These are phyloP conservation scores for Ceramica pisi DNA, from an alignment of 2,888 invertebrate genomes.

Conservation along the genomic window DNA sequence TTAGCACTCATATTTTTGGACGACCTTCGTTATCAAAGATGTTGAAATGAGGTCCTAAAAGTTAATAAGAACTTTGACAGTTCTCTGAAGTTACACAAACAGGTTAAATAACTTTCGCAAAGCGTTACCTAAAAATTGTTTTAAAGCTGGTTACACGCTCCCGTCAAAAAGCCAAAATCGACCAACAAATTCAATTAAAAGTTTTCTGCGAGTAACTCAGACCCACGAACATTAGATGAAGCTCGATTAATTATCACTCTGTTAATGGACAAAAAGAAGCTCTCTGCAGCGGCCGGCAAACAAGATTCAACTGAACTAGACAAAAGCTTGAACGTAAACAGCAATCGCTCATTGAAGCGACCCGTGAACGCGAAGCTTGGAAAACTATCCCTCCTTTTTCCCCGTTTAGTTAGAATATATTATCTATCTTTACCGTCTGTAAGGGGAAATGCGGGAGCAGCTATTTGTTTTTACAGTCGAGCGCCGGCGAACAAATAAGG, in stretches of 20 bases:
- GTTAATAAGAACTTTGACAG: constrained; percentile 57
- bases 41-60: constrained; percentile 40
- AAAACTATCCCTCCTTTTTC: constrained; percentile 83
- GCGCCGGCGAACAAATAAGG: constrained; percentile 90
- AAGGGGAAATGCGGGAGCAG: constrained; percentile 84
- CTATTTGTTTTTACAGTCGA: constrained; percentile 90
- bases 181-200: constrained; percentile 89
- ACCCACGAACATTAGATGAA: constrained; percentile 84
- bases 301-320: constrained; percentile 84
- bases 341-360: constrained; percentile 86
- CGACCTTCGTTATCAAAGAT: constrained; percentile 20
- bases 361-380: constrained; percentile 75
- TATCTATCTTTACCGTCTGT: constrained; percentile 83
- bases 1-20: constrained; percentile 2
- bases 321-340: constrained; percentile 86
- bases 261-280: constrained; percentile 86
- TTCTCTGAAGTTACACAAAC: constrained; percentile 58
- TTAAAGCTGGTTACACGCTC: constrained; percentile 76
- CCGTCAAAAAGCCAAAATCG: constrained; percentile 86
- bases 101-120: constrained; percentile 74
- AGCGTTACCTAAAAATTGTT: constrained; percentile 81
- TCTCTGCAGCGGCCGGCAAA: constrained; percentile 84
- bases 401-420: constrained; percentile 78
- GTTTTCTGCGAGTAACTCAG: constrained; percentile 84
- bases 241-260: constrained; percentile 87